phyloP scores from a whole-genome alignment of 2,888 invertebrate species.

The Campoplex capitator region DNA sequence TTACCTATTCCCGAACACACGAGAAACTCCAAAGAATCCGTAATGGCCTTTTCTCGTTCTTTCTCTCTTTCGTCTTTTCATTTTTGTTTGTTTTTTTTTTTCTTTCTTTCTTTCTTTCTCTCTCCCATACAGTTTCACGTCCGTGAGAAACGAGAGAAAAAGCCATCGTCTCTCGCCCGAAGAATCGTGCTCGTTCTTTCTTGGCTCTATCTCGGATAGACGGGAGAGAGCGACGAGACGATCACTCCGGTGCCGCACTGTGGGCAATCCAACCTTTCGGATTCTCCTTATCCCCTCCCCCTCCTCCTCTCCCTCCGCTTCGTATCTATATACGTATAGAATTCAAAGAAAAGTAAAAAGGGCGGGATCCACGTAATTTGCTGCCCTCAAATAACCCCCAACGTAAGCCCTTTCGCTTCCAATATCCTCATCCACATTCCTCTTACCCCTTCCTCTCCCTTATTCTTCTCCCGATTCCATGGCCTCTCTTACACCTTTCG shows the following conservation, averaged over 20 bases:
- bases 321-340: not conserved
- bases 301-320: too few species aligned
- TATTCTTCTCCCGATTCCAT: slow-evolving; percentile 4
- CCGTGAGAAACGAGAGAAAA: slow-evolving; percentile 25
- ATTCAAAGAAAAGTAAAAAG: not conserved
- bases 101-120: not conserved
- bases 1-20: slow-evolving; percentile 51
- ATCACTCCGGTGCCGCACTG: slow-evolving; percentile 63
- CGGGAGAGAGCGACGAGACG: slow-evolving; percentile 59
- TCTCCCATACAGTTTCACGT: not conserved
- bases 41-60: slow-evolving; percentile 59
- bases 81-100: slow-evolving; percentile 5
- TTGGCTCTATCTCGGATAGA: slow-evolving; percentile 58
- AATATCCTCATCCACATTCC: not conserved
- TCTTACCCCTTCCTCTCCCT: not conserved
- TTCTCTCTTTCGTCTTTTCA: slow-evolving; percentile 41
- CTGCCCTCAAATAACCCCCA: too few species aligned
- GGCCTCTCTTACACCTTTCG: slow-evolving; percentile 4
- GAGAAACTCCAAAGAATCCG: slow-evolving; percentile 61
- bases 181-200: slow-evolving; percentile 56
- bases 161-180: slow-evolving; percentile 58
- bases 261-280: slow-evolving; percentile 69
- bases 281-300: slow-evolving; percentile 67
- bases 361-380: slow-evolving; percentile 13
- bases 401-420: not conserved